Base-by-base conservation (phyloP, 2,888 invertebrate genomes). In the Caenorhabditis panamensis region DNA sequence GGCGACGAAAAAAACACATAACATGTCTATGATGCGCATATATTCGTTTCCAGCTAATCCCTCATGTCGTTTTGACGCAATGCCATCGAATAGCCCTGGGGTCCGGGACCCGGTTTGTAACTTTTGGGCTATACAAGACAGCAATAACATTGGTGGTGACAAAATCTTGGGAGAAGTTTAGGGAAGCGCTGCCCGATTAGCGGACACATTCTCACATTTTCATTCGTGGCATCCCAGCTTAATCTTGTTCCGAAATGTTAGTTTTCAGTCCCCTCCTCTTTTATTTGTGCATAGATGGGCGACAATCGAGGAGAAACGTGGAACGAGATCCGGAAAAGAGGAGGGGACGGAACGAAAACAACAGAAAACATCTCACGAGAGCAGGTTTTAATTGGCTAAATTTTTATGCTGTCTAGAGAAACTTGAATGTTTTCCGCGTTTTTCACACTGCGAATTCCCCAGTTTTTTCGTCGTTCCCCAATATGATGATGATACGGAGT, bases 41-140 rank as follows among this genome's bases (percentile, higher is more conserved):
- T 75, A 75, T 75, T 75, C 75, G 75, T 66, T 75, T 75, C 66
- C 75, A 75, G 75, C 66, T 75, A 75, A 75, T 75, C 75, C 75
- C 61, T 66, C 66, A 66, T 75, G 75, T 75, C 75, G 75, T 66
- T 75, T 75, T 61, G 75, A 75, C 66, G 75, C 75, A 75, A 66
- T 66, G 66, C 53, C 66, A 75, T 75, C 51, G 31, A 63, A 72
- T 72, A 56, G 72, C 72, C 61, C 44, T 20, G 18, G 62, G 36
- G 75, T 66, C 66, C 37, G 24, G 22, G 53, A 53, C n/a, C 20
- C 22, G 18, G 31, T 54, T 72, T 47, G 63, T 72, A 75, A 64
- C 63, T 66, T 66, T 53, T 20, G 26, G 26, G 51, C 59, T 51
- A 37, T 26, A 41, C 37, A 41, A 51, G 61, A 51, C 13, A 13